Evolutionary conservation across 1,140 invertebrate genomes (phyloP).

Genomic region (Andricus grossulariae): DNA sequence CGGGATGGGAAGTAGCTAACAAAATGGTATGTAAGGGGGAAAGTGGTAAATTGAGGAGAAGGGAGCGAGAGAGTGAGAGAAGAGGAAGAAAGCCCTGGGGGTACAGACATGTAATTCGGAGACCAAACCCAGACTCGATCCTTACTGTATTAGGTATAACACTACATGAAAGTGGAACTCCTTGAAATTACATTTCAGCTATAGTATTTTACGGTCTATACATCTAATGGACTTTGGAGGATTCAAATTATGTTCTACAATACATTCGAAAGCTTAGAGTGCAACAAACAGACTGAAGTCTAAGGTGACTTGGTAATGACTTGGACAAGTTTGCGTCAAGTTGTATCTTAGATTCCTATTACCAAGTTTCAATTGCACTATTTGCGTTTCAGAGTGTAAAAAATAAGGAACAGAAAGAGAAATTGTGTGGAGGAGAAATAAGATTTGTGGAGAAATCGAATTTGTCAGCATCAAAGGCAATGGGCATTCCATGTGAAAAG

Average conservation of each 20-base stretch:
- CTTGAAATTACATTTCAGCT: not conserved
- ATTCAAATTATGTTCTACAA: not conserved
- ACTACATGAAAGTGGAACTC: too few relatives aligned
- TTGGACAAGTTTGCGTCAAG: not conserved
- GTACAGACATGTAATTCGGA: conserved; percentile 14
- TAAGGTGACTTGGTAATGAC: not conserved
- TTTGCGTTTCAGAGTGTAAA: too few relatives aligned
- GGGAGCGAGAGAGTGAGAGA: not conserved
- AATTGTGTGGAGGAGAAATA: too few relatives aligned
- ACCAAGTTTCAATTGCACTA: too few relatives aligned
- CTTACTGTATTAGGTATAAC: not conserved
- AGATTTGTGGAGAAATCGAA: too few relatives aligned
- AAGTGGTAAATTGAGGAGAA: too few relatives aligned
- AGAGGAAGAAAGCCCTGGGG: conserved; percentile 1
- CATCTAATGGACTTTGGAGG: not conserved
- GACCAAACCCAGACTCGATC: not conserved
- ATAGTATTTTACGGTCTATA: not conserved
- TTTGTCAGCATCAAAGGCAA: too few relatives aligned
- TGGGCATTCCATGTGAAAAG: too few relatives aligned
- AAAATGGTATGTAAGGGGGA: not conserved
- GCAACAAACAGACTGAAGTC: too few relatives aligned
- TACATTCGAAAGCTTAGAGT: not conserved
- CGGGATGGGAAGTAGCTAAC: not conserved
- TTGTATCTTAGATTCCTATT: not conserved
- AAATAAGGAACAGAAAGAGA: too few relatives aligned